These are phyloP conservation scores for Heptranchias perlo DNA, from an alignment of 2,113 vertebrate species.

Conservation along the genomic window DNA sequence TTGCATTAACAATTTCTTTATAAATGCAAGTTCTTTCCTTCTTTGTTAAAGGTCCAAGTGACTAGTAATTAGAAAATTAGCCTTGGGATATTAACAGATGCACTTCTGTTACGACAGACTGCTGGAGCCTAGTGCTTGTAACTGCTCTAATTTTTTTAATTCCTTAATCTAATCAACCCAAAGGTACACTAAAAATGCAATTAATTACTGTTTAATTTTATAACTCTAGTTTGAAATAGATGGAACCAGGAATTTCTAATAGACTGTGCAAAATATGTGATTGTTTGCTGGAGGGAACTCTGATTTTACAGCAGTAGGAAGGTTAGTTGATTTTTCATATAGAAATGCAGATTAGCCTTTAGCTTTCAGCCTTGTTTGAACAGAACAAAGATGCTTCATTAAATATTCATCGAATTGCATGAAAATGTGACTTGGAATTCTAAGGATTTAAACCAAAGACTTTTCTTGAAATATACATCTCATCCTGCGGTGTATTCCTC, in stretches of 20 bases:
- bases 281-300: conserved; percentile 5
- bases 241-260: background rate
- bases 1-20: background rate
- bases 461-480: background rate
- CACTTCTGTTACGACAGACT: background rate
- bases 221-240: background rate
- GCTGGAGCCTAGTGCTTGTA: background rate
- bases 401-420: conserved; percentile 29
- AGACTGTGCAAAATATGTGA: background rate
- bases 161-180: background rate
- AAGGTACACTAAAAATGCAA: background rate
- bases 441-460: background rate
- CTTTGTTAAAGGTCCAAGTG: background rate
- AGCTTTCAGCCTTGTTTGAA: conserved; percentile 23
- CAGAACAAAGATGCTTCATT: conserved; percentile 9
- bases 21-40: background rate
- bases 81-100: background rate
- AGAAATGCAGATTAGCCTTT: conserved; percentile 12
- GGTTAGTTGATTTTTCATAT: background rate
- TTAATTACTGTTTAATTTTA: background rate
- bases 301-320: background rate
- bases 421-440: background rate
- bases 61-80: background rate
- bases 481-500: background rate
- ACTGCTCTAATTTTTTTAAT: background rate